phyloP scores from a whole-genome alignment of 2,113 vertebrate species.

The Tychaedon coryphoeus region DNA sequence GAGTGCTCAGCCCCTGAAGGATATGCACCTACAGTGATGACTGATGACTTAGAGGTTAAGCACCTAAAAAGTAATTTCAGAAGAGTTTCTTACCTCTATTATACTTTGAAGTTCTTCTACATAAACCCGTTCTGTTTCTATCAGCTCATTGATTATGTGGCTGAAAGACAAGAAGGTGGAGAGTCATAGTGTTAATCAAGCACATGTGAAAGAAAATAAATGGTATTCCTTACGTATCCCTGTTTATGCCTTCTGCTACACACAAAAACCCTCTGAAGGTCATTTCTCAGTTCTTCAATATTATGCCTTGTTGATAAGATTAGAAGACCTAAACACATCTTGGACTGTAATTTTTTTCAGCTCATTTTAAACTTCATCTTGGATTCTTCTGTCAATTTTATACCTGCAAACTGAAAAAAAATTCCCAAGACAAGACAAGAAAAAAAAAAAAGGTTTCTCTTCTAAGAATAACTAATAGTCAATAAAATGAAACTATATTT shows the following conservation, averaged over 20 bases:
- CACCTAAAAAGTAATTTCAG: not conserved
- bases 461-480: not conserved
- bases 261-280: not conserved
- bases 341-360: not conserved
- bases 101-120: slow-evolving; percentile 94
- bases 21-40: not conserved
- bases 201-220: not conserved
- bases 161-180: slow-evolving; percentile 65
- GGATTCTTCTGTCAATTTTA: not conserved
- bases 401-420: not conserved
- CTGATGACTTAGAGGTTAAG: not conserved
- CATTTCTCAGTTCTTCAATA: not conserved
- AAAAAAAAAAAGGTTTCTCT: not conserved
- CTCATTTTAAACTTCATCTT: not conserved
- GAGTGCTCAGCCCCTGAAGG: not conserved
- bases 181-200: not conserved
- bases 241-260: not conserved
- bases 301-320: not conserved
- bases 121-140: slow-evolving; percentile 92
- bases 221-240: not conserved
- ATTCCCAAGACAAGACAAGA: not conserved
- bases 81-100: slow-evolving; percentile 83
- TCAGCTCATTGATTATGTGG: slow-evolving; percentile 89
- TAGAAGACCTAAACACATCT: not conserved
- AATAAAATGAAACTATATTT: not conserved